These are phyloP conservation scores for Astreopora myriophthalma DNA, from an alignment of 64 coral and sea anemone genomes.

Conservation along the genomic window DNA sequence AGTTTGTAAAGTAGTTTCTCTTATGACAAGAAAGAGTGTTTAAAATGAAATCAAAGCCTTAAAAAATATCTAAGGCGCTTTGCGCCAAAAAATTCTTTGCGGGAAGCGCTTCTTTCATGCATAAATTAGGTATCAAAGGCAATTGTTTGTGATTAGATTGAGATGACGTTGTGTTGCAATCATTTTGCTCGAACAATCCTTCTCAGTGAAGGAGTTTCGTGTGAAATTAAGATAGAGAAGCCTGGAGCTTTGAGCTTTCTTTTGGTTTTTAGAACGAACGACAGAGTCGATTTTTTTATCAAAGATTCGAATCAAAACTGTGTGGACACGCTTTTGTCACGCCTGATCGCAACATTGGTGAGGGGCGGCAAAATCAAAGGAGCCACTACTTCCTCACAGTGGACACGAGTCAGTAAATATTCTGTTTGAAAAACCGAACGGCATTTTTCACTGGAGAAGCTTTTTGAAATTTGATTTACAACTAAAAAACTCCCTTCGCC, in stretches of 20 bases:
- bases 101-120: slow-evolving; percentile 51
- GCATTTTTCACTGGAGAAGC: background rate
- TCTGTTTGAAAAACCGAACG: background rate
- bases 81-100: slow-evolving; percentile 26
- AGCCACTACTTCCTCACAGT: background rate
- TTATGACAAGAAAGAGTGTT: background rate
- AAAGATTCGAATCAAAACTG: slow-evolving; percentile 9
- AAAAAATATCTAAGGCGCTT: background rate
- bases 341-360: slow-evolving; percentile 41
- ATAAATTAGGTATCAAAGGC: slow-evolving; percentile 47
- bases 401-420: slow-evolving; percentile 12
- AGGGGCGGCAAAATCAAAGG: slow-evolving; percentile 44
- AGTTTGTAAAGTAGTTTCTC: background rate
- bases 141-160: slow-evolving; percentile 48
- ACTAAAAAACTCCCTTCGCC: background rate
- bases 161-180: slow-evolving; percentile 47
- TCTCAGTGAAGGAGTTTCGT: background rate
- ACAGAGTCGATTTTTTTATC: background rate
- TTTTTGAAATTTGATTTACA: background rate
- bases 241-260: background rate
- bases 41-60: background rate
- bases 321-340: slow-evolving; percentile 29
- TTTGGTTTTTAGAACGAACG: background rate
- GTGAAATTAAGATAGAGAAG: background rate
- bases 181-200: slow-evolving; percentile 28